These are phyloP conservation scores for Leptogaster cylindrica DNA, from an alignment of 2,888 invertebrate genomes.

Conservation along the genomic window DNA sequence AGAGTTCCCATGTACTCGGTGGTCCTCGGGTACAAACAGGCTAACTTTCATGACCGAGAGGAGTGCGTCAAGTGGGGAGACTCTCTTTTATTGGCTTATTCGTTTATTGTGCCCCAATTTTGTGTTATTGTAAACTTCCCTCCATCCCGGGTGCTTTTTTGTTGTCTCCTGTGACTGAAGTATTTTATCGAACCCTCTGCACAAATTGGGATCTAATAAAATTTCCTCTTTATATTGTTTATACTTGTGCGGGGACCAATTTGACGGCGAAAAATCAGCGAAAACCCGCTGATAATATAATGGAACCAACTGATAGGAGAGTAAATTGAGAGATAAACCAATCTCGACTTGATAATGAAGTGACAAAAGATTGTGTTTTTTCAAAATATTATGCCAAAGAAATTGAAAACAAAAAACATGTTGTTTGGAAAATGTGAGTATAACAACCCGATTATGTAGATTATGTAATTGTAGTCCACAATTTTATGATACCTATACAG, in stretches of 20 bases:
- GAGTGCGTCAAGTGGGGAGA: not conserved
- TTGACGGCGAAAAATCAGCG: not conserved
- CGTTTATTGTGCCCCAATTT: conserved; percentile 44
- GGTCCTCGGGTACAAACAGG: not conserved
- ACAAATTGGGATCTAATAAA: conserved; percentile 33
- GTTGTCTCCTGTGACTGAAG: not conserved
- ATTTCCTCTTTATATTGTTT: conserved; percentile 32
- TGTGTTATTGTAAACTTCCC: conserved; percentile 41
- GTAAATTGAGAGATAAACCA: conserved; percentile 29
- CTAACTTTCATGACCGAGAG: not conserved
- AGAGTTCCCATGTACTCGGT: conserved; percentile 5
- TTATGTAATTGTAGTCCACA: no score
- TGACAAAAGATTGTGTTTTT: no score
- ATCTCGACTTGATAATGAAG: conserved; percentile 31
- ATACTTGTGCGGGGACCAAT: not conserved
- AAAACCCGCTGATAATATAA: conserved; percentile 22
- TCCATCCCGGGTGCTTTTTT: conserved; percentile 2
- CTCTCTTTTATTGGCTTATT: conserved; percentile 43
- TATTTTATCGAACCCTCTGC: not conserved
- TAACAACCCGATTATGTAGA: no score
- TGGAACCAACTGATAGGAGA: conserved; percentile 19
- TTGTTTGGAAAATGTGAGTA: no score
- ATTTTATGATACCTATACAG: no score
- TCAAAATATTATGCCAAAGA: no score
- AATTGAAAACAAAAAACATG: no score